Conservation (phyloP, 2,113 vertebrate species). For the Nipponia nippon region DNA sequence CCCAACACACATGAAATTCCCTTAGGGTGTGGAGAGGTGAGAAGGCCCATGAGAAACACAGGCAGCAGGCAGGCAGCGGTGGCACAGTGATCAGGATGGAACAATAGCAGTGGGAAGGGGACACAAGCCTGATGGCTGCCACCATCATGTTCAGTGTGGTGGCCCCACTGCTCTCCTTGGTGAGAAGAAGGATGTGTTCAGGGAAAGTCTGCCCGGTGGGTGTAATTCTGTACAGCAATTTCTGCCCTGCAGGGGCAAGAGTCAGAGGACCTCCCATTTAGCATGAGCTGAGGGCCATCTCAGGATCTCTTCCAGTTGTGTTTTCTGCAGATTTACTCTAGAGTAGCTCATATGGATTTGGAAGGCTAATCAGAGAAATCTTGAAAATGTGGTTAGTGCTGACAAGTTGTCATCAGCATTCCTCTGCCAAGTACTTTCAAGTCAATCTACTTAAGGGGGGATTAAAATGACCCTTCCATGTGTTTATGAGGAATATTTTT, state of each 20-base stretch:
- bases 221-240: background rate
- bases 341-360: background rate
- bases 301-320: background rate
- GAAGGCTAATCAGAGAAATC: background rate
- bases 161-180: background rate
- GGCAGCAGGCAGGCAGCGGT: background rate
- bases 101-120: background rate
- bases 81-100: background rate
- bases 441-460: background rate
- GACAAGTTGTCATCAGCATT: background rate
- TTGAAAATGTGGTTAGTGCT: background rate
- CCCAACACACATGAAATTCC: background rate
- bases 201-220: background rate
- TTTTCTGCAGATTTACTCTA: background rate
- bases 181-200: background rate
- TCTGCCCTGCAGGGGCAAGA: background rate
- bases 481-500: background rate
- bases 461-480: background rate
- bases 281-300: background rate
- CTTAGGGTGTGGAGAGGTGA: background rate
- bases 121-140: background rate
- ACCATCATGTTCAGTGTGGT: rapidly evolving
- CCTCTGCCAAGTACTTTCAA: background rate
- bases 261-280: background rate
- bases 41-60: background rate